A percentile compares a stretch with the other conserved stretches of the same genome.
Conservation (phyloP, 1,140 invertebrate genomes). For the Plectrocnemia conspersa region DNA sequence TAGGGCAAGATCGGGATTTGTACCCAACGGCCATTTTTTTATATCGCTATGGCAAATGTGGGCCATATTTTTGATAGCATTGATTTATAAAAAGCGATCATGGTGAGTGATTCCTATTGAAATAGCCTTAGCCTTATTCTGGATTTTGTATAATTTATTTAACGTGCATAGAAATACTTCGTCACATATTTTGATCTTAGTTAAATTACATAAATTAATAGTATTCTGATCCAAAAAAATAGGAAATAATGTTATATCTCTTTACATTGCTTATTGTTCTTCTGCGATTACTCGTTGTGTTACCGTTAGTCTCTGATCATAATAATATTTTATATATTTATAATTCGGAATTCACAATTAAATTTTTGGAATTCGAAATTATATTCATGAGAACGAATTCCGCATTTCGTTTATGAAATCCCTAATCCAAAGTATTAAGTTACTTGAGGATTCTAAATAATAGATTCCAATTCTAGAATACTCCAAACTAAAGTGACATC, state of each 20-base stretch:
- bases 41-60: slow-evolving; percentile 6
- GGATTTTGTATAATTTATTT: slow-evolving; percentile 18
- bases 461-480: background rate
- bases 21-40: slow-evolving; percentile 15
- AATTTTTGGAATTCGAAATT: no score
- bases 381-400: no score
- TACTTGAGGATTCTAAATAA: no score
- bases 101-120: background rate
- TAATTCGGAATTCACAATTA: no score
- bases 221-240: no score
- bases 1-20: slow-evolving; percentile 8
- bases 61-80: no score
- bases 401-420: no score
- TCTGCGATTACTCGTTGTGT: background rate
- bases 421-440: no score
- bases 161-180: background rate
- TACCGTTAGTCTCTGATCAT: background rate
- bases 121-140: background rate
- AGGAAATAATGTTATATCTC: no score
- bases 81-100: background rate
- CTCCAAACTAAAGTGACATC: background rate
- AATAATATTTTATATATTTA: no score
- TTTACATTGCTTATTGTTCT: no score
- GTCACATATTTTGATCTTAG: slow-evolving; percentile 10
- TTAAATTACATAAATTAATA: slow-evolving; percentile 11